Conservation (phyloP, 2,888 invertebrate species). For the Germaria angustata region DNA sequence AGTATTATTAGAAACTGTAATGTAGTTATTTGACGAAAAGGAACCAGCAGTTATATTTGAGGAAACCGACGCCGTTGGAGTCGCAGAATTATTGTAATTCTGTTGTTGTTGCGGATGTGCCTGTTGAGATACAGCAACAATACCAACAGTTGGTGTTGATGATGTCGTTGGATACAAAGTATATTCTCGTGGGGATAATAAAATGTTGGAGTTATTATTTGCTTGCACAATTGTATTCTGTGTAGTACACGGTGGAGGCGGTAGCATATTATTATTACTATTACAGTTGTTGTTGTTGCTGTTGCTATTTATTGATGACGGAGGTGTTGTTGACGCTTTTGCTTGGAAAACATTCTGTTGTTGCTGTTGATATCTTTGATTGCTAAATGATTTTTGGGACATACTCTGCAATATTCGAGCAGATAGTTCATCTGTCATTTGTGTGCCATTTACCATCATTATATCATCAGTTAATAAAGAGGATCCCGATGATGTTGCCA, state of each 20-base stretch:
- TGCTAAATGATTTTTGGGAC: constrained; percentile 78
- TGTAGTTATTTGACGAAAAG: constrained; percentile 51
- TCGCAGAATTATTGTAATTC: constrained; percentile 41
- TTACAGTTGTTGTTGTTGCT: not conserved
- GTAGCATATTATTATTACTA: constrained; percentile 70
- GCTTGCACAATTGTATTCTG: constrained; percentile 33
- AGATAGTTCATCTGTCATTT: constrained; percentile 80
- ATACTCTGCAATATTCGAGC: constrained; percentile 80
- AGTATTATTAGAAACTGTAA: constrained; percentile 49
- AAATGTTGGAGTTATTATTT: constrained; percentile 71
- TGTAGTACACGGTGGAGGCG: constrained; percentile 65
- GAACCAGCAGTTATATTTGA: constrained; percentile 38
- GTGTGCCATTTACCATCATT: constrained; percentile 80
- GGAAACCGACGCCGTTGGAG: constrained; percentile 12
- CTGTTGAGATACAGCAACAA: constrained; percentile 28
- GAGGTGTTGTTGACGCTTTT: constrained; percentile 65
- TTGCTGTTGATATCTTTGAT: constrained; percentile 73
- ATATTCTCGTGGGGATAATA: constrained; percentile 74
- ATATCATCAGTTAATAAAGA: constrained; percentile 77
- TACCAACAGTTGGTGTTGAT: constrained; percentile 63
- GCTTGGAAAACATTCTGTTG: constrained; percentile 67
- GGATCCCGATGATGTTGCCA: constrained; percentile 58
- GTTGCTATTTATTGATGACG: constrained; percentile 23
- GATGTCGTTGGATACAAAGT: constrained; percentile 70
- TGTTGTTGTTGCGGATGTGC: constrained; percentile 44